Percentiles rank a stretch among this genome's conserved stretches.
Evolutionary conservation across 2,113 vertebrate genomes (phyloP).

Genomic region (Eublepharis macularius): DNA sequence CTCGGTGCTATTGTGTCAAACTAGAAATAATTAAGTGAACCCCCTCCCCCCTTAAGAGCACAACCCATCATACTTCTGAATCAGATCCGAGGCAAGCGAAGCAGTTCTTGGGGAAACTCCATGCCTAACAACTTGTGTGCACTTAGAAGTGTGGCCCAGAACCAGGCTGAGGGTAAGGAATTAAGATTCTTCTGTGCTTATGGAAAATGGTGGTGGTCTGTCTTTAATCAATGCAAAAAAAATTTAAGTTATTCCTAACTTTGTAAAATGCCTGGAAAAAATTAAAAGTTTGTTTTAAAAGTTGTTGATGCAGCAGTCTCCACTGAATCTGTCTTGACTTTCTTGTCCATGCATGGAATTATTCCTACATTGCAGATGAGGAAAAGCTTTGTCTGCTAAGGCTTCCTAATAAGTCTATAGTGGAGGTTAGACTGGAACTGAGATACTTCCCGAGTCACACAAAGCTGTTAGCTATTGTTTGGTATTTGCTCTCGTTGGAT

Average conservation of each 20-base stretch:
- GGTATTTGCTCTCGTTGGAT: no score
- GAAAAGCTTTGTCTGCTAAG: no score
- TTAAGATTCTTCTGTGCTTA: not conserved
- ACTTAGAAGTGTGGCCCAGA: not conserved
- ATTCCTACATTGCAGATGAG: no score
- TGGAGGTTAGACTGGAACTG: no score
- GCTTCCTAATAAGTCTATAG: no score
- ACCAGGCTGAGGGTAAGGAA: not conserved
- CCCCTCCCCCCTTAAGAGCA: not conserved
- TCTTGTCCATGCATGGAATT: no score
- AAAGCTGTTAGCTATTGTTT: no score
- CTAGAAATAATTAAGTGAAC: not conserved
- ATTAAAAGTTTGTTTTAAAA: not conserved
- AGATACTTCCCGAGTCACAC: no score
- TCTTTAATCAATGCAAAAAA: not conserved
- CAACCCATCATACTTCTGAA: not conserved
- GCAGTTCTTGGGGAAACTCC: not conserved
- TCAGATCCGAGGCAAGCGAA: not conserved
- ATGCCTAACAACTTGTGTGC: not conserved
- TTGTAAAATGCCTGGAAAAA: constrained; percentile 8
- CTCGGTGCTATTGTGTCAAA: not conserved
- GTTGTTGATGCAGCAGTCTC: not conserved
- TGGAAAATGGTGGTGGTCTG: not conserved
- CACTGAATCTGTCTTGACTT: no score
- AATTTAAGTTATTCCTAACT: constrained; percentile 10